Percentiles rank a stretch among this genome's conserved stretches.
phyloP scores from a whole-genome alignment of 2,113 vertebrate genomes.

The Ondatra zibethicus region DNA sequence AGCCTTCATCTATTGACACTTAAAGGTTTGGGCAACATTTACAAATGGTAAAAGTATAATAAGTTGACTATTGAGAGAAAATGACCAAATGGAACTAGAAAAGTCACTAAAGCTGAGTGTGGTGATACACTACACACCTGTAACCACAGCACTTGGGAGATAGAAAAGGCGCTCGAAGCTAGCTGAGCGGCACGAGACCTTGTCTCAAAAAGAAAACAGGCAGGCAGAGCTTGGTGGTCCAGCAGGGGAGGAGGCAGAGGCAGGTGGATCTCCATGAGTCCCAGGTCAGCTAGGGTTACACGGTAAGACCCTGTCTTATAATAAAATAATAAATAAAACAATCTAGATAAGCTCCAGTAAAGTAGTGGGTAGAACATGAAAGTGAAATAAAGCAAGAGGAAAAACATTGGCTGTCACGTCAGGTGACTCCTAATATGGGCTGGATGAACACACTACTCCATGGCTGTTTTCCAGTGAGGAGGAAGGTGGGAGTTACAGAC shows the following conservation, averaged over 20 bases:
- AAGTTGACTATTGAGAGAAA: background rate
- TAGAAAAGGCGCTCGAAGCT: too few species aligned
- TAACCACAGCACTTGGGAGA: background rate
- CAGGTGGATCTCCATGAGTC: background rate
- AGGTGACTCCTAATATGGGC: too few species aligned
- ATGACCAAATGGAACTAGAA: background rate
- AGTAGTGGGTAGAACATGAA: background rate
- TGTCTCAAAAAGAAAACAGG: background rate
- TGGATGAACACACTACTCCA: background rate
- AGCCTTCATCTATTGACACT: background rate
- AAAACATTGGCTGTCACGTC: background rate
- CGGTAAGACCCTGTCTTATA: background rate
- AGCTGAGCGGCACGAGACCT: background rate
- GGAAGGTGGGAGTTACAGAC: background rate
- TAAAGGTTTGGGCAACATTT: background rate
- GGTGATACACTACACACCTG: background rate
- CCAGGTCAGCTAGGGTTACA: background rate
- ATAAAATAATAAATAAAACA: background rate
- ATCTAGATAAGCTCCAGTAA: background rate
- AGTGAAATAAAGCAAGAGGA: background rate
- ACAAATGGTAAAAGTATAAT: background rate
- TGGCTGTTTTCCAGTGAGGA: background rate
- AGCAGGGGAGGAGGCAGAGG: background rate
- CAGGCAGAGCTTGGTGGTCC: background rate
- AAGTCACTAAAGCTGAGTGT: background rate